Evolutionary conservation across 2,888 invertebrate genomes (phyloP), one percentile per base, ranked within the genome.

Genomic region (Agonopterix heracliana): DNA sequence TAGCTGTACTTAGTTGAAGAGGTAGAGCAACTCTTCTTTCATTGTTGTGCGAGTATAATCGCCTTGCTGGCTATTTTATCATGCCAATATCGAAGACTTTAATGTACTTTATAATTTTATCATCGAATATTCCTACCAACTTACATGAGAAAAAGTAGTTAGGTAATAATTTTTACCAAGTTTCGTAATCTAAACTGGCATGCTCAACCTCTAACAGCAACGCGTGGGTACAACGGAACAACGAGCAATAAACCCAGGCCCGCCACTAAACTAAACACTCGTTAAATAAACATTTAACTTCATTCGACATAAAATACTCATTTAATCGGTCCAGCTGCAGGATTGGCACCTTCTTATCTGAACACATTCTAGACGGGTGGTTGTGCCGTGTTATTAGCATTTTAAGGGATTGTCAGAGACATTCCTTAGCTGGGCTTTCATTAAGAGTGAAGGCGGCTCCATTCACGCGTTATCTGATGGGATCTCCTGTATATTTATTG

Each of bases 401-500:
- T 71, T 67, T 67, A 67, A 65, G 62, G 71, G 63, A 68, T 64
- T 70, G 75, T 76, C 69, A 60, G 63, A 63, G 58, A 63, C 60
- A 74, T 76, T 70, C 75, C 69, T 58, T 57, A 56, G 58, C 56
- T 58, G 57, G 63, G 63, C 63, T 70, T 68, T 68, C 71, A 76
- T 76, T 74, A 74, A 58, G 68, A 63, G 64, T 63, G 59, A 57
- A 48, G 53, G 60, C 61, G 64, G 66, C 61, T 53, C 60, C 66
- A 59, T 63, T 64, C 64, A 56, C 61, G 56, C 50, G 66, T 76
- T 83, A 83, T 83, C 84, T 61, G 78, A 76, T 71, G 70, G 67
- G 71, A 81, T 82, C 85, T 77, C 61, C 61, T 63, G 73, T 71
- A 75, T 82, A 82, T 85, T 85, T 81, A 85, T 82, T 76, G 76